phyloP scores from a whole-genome alignment of 2,113 vertebrate genomes.

The Hassar affinis region DNA sequence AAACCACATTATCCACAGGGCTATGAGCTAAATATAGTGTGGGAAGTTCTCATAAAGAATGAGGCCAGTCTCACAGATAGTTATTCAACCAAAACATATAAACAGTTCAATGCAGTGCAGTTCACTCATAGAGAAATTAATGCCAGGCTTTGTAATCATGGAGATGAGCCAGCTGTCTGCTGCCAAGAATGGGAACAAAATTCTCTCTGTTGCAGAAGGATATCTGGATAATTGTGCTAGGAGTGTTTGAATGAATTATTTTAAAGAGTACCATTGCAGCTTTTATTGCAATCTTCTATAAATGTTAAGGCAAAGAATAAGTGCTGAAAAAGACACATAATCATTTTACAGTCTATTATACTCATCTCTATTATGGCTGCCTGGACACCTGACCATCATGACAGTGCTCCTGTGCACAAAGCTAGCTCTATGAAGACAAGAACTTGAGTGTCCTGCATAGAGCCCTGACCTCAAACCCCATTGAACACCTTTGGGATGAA shows the following conservation, averaged over 20 bases:
- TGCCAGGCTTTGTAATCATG: slow-evolving; percentile 37
- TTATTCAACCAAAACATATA: slow-evolving; percentile 32
- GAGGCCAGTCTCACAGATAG: slow-evolving; percentile 20
- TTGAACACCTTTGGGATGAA: background rate
- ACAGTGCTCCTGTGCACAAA: no score
- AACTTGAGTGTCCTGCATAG: background rate
- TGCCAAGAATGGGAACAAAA: slow-evolving; percentile 38
- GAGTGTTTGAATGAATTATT: slow-evolving; percentile 6
- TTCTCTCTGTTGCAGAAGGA: slow-evolving; percentile 24
- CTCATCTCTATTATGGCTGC: background rate
- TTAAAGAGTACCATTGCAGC: background rate
- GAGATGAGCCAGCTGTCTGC: slow-evolving; percentile 35
- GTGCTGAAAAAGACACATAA: background rate
- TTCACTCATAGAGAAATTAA: slow-evolving; percentile 40
- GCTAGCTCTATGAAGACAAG: background rate
- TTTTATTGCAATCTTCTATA: background rate
- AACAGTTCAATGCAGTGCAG: slow-evolving; percentile 39
- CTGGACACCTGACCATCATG: background rate
- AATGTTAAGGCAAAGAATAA: background rate
- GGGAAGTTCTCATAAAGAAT: slow-evolving; percentile 3
- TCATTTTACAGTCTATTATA: background rate
- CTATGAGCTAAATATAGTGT: slow-evolving; percentile 25
- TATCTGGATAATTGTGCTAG: slow-evolving; percentile 25
- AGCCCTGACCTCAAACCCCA: background rate
- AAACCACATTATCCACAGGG: slow-evolving; percentile 38